These are phyloP conservation scores for Alcedo quadribrachys DNA, from an alignment of 2,797 vertebrate species.

Conservation along the genomic window DNA sequence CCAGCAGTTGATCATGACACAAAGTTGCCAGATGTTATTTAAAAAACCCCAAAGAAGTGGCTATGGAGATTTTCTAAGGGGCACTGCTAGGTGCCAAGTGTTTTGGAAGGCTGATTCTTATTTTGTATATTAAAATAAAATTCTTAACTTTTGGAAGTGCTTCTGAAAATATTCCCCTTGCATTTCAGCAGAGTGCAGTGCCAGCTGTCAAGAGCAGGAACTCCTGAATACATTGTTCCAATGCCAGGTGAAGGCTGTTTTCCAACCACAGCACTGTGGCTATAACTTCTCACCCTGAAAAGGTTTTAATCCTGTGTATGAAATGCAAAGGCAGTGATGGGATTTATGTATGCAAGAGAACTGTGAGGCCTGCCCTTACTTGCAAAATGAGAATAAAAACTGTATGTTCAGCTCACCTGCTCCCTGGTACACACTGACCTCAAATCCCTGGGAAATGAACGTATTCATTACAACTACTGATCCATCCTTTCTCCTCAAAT, in stretches of 20 bases:
- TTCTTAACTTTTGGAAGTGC: not conserved
- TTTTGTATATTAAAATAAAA: not conserved
- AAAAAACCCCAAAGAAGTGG: not conserved
- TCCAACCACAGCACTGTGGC: not conserved
- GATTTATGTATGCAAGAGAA: slow-evolving; percentile 19
- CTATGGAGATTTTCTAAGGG: not conserved
- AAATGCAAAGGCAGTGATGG: slow-evolving; percentile 20
- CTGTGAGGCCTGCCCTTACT: slow-evolving; percentile 6
- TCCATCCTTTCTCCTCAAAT: not conserved
- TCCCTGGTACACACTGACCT: not conserved
- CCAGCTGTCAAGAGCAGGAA: not conserved
- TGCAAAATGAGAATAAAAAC: slow-evolving; percentile 16
- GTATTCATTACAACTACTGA: not conserved
- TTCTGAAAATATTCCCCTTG: slow-evolving; percentile 1
- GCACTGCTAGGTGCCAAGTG: not conserved
- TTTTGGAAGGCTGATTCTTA: not conserved
- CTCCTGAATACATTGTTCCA: not conserved
- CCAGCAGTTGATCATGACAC: not conserved
- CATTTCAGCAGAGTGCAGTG: not conserved
- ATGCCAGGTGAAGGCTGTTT: slow-evolving; percentile 28
- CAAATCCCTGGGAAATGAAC: not conserved
- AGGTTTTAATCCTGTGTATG: slow-evolving; percentile 32
- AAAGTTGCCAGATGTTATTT: not conserved
- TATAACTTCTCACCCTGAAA: slow-evolving; percentile 26
- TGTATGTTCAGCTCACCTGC: not conserved